Conservation (phyloP, 2,797 vertebrate genomes). For the Scyliorhinus canicula region DNA sequence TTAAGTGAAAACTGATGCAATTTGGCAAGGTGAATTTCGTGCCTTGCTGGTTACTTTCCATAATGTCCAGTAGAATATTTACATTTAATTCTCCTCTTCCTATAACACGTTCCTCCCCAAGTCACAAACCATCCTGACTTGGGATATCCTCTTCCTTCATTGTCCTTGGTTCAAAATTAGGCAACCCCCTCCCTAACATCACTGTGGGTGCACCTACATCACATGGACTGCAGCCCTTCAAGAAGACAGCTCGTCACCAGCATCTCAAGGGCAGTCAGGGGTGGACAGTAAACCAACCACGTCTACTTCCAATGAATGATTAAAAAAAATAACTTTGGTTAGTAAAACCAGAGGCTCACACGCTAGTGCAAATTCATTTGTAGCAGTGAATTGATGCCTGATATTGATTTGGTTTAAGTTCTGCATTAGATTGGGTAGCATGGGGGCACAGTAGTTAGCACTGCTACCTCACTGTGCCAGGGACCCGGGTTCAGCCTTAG, state of each 20-base stretch:
- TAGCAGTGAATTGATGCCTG: too few species aligned
- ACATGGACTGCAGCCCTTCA: neutral
- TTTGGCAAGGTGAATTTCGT: neutral
- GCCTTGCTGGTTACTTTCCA: neutral
- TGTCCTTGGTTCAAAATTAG: neutral
- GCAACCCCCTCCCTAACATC: neutral
- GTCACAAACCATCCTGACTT: neutral
- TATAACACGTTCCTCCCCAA: neutral
- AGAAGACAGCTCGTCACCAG: too few species aligned
- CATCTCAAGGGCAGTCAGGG: neutral
- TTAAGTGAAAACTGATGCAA: neutral
- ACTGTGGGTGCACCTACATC: neutral
- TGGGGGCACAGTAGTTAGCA: too few species aligned
- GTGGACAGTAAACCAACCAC: neutral
- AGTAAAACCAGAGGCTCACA: neutral
- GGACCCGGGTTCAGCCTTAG: too few species aligned
- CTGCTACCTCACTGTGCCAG: too few species aligned
- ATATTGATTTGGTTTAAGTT: neutral
- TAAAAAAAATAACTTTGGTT: neutral
- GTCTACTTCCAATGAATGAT: neutral
- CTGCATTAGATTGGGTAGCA: neutral
- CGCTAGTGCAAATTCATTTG: too few species aligned
- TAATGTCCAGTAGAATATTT: neutral
- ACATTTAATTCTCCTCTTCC: neutral
- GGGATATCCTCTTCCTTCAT: neutral